Conservation (phyloP, 2,113 vertebrate species). For the Ochotona curzoniae region DNA sequence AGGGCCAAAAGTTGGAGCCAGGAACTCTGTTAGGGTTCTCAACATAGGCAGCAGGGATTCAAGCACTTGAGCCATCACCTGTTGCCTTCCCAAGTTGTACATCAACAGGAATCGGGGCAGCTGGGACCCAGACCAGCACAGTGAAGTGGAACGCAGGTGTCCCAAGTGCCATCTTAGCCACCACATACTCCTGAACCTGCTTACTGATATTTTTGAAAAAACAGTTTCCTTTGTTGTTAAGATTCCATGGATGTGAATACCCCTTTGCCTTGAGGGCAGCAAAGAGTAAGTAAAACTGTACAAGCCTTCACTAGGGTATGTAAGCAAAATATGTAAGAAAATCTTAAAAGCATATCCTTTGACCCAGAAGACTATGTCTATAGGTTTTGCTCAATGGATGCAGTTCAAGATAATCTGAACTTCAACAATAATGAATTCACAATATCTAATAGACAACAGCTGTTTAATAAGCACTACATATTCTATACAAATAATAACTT, state of each 20-base stretch:
- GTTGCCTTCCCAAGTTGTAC: too few relatives aligned
- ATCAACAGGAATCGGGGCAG: too few relatives aligned
- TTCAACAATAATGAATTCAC: not conserved
- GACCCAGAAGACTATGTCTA: not conserved
- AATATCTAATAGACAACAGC: not conserved
- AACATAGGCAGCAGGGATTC: too few relatives aligned
- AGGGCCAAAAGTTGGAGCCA: too few relatives aligned
- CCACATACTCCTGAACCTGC: too few relatives aligned
- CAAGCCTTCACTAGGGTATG: not conserved
- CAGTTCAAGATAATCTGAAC: not conserved
- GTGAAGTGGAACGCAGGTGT: too few relatives aligned
- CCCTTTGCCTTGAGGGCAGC: not conserved
- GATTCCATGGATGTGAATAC: not conserved
- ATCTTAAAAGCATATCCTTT: not conserved
- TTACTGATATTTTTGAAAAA: not conserved
- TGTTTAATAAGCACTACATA: not conserved
- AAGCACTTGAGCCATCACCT: too few relatives aligned
- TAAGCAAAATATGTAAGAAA: not conserved
- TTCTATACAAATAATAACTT: not conserved
- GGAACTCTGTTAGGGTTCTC: too few relatives aligned
- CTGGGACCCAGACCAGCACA: too few relatives aligned
- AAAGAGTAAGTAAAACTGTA: not conserved
- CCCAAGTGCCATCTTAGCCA: too few relatives aligned
- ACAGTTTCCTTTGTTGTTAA: not conserved
- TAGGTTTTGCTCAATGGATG: not conserved